These are phyloP conservation scores for Crotalus horridus DNA, from an alignment of 2,113 vertebrate genomes.

Conservation along the genomic window DNA sequence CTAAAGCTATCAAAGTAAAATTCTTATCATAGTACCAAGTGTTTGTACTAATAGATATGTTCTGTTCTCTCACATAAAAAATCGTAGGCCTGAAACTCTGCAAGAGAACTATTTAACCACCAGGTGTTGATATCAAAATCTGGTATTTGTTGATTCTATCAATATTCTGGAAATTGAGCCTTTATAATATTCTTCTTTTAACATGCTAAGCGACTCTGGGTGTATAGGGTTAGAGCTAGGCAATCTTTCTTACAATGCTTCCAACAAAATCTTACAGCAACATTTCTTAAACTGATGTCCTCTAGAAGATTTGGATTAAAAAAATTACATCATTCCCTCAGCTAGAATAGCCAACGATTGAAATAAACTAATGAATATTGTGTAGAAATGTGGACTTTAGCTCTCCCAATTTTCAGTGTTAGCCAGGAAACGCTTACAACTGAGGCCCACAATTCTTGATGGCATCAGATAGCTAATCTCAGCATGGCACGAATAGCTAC, in stretches of 20 bases:
- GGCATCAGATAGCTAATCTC: not conserved
- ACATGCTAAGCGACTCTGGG: not conserved
- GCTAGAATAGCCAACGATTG: not conserved
- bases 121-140: not conserved
- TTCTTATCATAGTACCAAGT: not conserved
- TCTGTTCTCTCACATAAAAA: not conserved
- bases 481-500: not conserved
- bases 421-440: not conserved
- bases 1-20: constrained; percentile 18
- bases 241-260: not conserved
- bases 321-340: not conserved
- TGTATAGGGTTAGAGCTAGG: not conserved
- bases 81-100: not conserved
- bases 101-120: not conserved
- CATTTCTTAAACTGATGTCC: not conserved
- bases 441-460: not conserved
- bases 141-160: not conserved
- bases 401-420: not conserved
- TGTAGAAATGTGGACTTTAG: not conserved
- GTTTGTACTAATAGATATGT: not conserved
- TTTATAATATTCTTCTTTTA: not conserved
- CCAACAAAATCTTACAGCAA: not conserved
- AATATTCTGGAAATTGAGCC: not conserved
- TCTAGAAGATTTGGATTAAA: not conserved
- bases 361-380: not conserved